Conservation (phyloP, 2,888 invertebrate species). For the Eupithecia centaureata region DNA sequence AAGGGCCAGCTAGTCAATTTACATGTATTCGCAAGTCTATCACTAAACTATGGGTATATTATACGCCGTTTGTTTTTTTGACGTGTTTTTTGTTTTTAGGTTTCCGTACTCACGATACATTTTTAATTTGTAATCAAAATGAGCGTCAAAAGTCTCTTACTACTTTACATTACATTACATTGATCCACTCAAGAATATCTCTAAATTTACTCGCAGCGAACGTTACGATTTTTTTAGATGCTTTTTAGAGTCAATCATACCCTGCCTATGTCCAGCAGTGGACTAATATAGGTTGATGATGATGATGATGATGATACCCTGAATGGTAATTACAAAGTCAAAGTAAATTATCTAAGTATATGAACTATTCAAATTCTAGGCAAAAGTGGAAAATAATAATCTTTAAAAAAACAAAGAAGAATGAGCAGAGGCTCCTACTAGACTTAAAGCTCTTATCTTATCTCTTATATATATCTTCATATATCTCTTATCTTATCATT, state of each 20-base stretch:
- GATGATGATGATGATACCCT: no score
- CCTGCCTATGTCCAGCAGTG: no score
- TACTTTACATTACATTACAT: no score
- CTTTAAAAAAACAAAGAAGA: not conserved
- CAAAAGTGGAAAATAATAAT: not conserved
- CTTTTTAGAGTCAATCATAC: not conserved
- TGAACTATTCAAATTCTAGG: not conserved
- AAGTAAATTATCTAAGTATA: no score
- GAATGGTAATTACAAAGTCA: no score
- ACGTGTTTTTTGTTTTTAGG: not conserved
- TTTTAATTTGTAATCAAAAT: not conserved
- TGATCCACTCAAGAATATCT: not conserved
- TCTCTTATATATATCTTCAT: no score
- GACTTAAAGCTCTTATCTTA: constrained; percentile 2
- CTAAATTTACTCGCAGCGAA: not conserved
- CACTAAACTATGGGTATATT: not conserved
- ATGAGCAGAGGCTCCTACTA: not conserved
- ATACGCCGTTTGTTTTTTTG: no score
- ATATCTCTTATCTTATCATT: constrained; percentile 8
- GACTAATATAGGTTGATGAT: no score
- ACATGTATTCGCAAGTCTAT: no score
- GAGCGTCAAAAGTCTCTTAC: no score
- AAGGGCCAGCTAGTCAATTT: not conserved
- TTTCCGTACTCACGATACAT: no score
- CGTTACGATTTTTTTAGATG: not conserved